phyloP scores from a whole-genome alignment of 2,797 vertebrate species.

The Pteronotus mesoamericanus region DNA sequence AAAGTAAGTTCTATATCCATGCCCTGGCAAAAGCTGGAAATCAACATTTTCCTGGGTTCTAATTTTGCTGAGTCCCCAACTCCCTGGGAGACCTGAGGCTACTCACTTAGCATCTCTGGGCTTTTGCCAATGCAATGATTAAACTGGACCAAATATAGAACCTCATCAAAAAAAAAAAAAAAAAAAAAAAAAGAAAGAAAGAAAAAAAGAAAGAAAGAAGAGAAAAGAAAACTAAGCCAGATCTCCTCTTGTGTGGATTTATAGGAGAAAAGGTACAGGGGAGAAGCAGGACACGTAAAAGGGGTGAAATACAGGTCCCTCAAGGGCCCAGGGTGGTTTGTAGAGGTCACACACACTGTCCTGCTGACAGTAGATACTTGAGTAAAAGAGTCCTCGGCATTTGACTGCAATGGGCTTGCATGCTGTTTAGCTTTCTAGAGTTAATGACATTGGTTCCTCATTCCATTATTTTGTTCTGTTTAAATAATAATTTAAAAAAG shows the following conservation, averaged over 20 bases:
- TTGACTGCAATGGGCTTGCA: constrained; percentile 47
- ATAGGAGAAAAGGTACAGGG: not conserved
- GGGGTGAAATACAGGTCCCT: not conserved
- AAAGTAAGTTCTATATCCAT: not conserved
- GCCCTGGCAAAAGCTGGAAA: not conserved
- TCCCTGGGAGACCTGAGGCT: not conserved
- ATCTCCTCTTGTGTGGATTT: constrained; percentile 63
- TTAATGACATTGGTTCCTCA: constrained; percentile 51
- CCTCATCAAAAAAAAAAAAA: constrained; percentile 11
- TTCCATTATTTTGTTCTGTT: constrained; percentile 63
- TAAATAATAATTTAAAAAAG: constrained; percentile 72
- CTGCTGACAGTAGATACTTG: constrained; percentile 56
- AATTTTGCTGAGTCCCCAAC: constrained; percentile 40
- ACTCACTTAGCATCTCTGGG: constrained; percentile 45
- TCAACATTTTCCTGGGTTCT: constrained; percentile 43
- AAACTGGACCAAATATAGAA: constrained; percentile 58
- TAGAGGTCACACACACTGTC: constrained; percentile 43
- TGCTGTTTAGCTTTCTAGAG: constrained; percentile 64
- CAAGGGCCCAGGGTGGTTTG: constrained; percentile 54
- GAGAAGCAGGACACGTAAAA: constrained; percentile 16
- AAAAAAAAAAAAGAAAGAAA: not conserved
- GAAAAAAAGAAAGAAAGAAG: not conserved
- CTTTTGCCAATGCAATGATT: constrained; percentile 61
- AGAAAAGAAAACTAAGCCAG: not conserved
- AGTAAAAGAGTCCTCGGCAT: constrained; percentile 53